Evolutionary conservation across 2,797 vertebrate genomes (phyloP), one percentile per base, ranked within the genome.

Genomic region (Danio albolineatus): DNA sequence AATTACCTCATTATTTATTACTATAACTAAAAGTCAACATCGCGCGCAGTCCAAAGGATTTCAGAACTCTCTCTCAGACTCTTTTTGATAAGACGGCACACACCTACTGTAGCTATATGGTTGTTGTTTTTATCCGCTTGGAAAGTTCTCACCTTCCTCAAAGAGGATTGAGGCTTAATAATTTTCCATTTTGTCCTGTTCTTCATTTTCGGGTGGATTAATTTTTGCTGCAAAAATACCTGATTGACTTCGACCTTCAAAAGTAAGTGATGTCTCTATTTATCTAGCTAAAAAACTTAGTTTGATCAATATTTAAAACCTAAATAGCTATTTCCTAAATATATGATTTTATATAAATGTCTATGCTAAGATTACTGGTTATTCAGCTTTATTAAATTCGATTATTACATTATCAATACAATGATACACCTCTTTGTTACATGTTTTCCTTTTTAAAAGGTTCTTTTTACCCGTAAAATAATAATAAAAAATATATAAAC

Each of bases 211-310:
- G 82, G 90, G 89, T 94, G 93, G 94, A 95, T 93, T 94, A 94
- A 89, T 89, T 87, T 46, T 85, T 87, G 79, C 89, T 85, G 88
- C 90, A 86, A 86, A 90, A 92, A 92, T 90, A 91, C 92, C 92
- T 89, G 76, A 76, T 82, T 90, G 90, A 93, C 90, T 89, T 90
- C 92, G 87, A 93, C 92, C 91, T 93, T 93, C 90, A 93, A 86
- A 92, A 93, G 94, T 94, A 90, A 94, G 93, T 92, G 78, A 76
- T 82, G 86, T 77, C 43, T 53, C n/a, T 19, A 44, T 10, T 57
- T 46, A 14, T 43, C 8, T 57, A 53, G 16, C 28, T 16, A 7
- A 38, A 17, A 17, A 46, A 12, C n/a, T n/a, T n/a, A 54, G 4
- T 78, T 77, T 38, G 38, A 43, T 72, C 14, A 21, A 43, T 21